Conservation (phyloP, 1,140 invertebrate species). For the Lutraria rhynchaena region DNA sequence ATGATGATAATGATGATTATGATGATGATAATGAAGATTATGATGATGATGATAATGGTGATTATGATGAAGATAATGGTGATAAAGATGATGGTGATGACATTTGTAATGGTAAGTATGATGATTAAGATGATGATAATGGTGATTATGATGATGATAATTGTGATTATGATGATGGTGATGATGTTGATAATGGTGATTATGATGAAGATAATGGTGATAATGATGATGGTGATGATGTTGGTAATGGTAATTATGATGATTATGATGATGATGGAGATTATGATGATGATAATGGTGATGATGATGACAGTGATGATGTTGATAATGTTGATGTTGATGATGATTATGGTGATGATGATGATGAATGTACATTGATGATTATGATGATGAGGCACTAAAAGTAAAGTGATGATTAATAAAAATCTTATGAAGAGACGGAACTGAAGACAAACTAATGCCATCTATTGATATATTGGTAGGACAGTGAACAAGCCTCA, state of each 20-base stretch:
- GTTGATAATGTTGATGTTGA: conserved; percentile 2
- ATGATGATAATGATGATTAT: conserved; percentile 20
- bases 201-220: conserved; percentile 4
- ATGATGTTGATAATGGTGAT: conserved; percentile 1
- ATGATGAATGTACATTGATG: too few species aligned
- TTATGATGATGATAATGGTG: conserved; percentile 6
- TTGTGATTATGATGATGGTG: too few species aligned
- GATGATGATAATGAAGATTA: conserved; percentile 14
- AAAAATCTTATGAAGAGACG: too few species aligned
- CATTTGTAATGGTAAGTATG: neutral
- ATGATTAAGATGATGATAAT: conserved; percentile 3
- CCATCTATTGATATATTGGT: too few species aligned
- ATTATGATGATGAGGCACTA: too few species aligned
- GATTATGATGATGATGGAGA: conserved; percentile 1
- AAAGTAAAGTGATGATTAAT: too few species aligned
- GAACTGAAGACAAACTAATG: too few species aligned
- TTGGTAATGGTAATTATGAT: conserved; percentile 4
- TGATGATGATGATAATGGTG: conserved; percentile 5
- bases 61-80: conserved; percentile 9
- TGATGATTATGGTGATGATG: conserved; percentile 13
- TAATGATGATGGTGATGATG: conserved; percentile 8
- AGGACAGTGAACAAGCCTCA: too few species aligned
- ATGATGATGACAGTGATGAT: conserved; percentile 8
- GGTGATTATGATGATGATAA: conserved; percentile 7
- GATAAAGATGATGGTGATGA: conserved; percentile 8